phyloP scores from a whole-genome alignment of 2,797 vertebrate genomes.

The Acanthis flammea region DNA sequence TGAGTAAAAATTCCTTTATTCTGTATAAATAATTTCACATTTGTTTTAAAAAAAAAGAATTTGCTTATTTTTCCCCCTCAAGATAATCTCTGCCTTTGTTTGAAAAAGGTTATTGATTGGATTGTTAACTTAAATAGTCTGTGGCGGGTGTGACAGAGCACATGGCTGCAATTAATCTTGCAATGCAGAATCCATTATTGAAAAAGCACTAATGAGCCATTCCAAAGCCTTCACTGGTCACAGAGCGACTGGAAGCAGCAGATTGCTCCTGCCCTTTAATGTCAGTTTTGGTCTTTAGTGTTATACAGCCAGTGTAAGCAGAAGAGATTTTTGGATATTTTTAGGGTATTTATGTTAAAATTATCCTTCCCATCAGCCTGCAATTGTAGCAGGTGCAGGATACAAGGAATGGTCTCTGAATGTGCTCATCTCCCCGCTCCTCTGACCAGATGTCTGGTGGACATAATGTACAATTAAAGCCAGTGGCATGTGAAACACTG shows the following conservation, averaged over 20 bases:
- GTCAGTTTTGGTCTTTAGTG: slow-evolving; percentile 38
- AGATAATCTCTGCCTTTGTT: slow-evolving; percentile 52
- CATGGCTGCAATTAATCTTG: slow-evolving; percentile 70
- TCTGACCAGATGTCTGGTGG: neutral
- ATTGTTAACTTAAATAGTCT: slow-evolving; percentile 68
- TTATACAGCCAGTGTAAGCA: neutral
- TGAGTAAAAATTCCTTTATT: neutral
- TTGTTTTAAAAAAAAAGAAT: slow-evolving; percentile 1
- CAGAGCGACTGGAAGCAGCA: slow-evolving; percentile 54
- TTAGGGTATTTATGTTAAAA: neutral
- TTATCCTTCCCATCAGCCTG: neutral
- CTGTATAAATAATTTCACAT: slow-evolving; percentile 15
- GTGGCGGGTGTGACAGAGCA: slow-evolving; percentile 59
- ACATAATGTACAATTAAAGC: neutral
- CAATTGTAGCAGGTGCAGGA: neutral
- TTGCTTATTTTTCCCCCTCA: neutral
- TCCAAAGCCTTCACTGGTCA: slow-evolving; percentile 64
- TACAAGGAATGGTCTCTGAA: neutral
- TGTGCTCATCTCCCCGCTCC: neutral
- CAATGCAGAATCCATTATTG: slow-evolving; percentile 66
- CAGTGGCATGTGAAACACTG: slow-evolving; percentile 8
- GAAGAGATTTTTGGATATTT: slow-evolving; percentile 1
- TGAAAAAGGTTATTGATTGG: slow-evolving; percentile 68
- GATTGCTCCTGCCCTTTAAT: slow-evolving; percentile 58
- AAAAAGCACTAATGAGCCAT: slow-evolving; percentile 68